A percentile compares a stretch with the other conserved stretches of the same genome.
phyloP scores from a whole-genome alignment of 2,888 invertebrate genomes.

The Athrips mouffetella region DNA sequence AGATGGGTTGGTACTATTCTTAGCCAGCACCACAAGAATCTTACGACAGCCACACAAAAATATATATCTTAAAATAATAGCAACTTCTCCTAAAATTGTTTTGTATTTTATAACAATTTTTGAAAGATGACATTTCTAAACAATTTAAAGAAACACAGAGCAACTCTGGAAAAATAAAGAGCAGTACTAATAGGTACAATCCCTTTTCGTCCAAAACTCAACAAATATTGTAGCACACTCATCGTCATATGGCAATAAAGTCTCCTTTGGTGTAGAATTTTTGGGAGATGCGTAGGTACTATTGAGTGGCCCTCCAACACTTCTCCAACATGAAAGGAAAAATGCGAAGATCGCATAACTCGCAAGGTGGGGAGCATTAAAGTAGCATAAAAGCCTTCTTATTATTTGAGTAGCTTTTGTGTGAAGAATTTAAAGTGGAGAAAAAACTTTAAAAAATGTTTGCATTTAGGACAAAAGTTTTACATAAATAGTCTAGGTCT shows the following conservation, averaged over 20 bases:
- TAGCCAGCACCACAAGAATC: no score
- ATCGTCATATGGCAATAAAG: background rate
- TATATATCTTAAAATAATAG: no score
- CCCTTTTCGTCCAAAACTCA: background rate
- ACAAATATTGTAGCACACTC: background rate
- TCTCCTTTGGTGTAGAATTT: conserved; percentile 27
- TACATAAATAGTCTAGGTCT: no score
- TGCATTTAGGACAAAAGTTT: background rate
- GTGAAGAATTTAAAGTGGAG: background rate
- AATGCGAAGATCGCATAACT: conserved; percentile 11
- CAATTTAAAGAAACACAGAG: no score
- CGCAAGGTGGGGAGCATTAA: conserved; percentile 7
- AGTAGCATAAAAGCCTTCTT: conserved; percentile 7
- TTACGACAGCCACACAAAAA: no score
- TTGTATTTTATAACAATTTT: no score
- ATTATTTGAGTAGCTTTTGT: background rate
- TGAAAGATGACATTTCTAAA: no score
- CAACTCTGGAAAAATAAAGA: background rate
- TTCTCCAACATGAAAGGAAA: conserved; percentile 41
- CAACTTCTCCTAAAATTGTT: no score
- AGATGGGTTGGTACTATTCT: no score
- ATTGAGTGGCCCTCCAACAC: conserved; percentile 44
- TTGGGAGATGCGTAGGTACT: conserved; percentile 28
- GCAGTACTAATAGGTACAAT: background rate
- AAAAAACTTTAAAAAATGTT: conserved; percentile 1